Evolutionary conservation across 2,797 vertebrate species (phyloP), one percentile per base, ranked within the genome.

Genomic region (Sebastes miniatus): DNA sequence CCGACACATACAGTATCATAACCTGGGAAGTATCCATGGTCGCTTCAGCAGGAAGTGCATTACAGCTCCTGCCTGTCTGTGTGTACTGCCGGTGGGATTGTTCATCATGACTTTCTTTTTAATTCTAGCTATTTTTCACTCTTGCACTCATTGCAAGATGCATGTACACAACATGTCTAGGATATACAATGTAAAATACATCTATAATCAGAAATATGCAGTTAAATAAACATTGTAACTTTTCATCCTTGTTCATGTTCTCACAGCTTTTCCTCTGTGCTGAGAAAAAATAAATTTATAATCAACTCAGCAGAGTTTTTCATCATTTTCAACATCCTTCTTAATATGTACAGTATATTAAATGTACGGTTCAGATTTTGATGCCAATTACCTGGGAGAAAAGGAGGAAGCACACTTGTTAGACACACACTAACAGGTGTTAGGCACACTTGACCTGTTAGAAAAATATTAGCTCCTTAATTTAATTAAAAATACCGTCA

Each of bases 21-120:
- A 78, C 76, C 73, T 78, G 59, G 76, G 73, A 88, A 47, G 88
- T 91, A 71, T 84, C 90, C 88, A 91, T 85, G 87, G 88, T 52
- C 75, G 86, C 84, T 67, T 72, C 70, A 66, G 81, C 83, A 89
- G 85, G 76, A 93, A 88, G 76, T 90, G 22, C 80, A 65, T 76
- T 83, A 50, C 77, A 83, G 57, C 72, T 87, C 77, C 62, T 77
- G 88, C 65, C 61, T 74, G 80, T 58, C 62, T 67, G 62, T 81
- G 80, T 80, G 63, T 61, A 82, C 65, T 84, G 69, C 83, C 63
- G 25, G 47, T 54, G 34, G 31, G 70, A 82, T 36, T 80, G 31
- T 62, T 59, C 36, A 72, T 69, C 47, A 36, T 68, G 27, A 10
- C 50, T 18, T 59, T 22, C 8, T 22, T 20, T 56, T 58, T 57